Base-by-base conservation (phyloP, 2,113 vertebrate species). In the Hipposideros armiger region DNA sequence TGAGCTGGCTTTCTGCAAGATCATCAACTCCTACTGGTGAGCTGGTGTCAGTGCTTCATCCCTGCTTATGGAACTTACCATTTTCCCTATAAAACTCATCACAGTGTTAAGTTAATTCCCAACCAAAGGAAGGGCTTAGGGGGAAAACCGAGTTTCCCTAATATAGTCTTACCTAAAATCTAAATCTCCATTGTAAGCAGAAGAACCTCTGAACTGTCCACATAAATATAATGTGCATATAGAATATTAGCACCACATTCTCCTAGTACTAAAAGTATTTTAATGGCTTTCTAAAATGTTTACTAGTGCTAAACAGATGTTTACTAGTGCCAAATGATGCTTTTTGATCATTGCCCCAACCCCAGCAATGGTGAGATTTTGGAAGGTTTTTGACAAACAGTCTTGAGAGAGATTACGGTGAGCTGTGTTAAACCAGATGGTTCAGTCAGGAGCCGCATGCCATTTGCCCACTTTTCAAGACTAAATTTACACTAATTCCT, bases 1-100 rank as follows among this genome's bases (percentile, higher is more conserved):
- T 85, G 99, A 99, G 97, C 98, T 99, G 93, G 99, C 99, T 24
- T 99, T 99, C 98, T 99, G 99, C 99, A 99, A 99, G 98, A 99
- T 99, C 98, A 99, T 99, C 98, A 99, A 99, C 98, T 99, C 99
- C 1, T 99, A 99, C 99, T 99, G 99, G 99, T 99, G 96, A 98
- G 98, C 95, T 76, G 86, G 36, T 14, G 1, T 67, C 72, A 16
- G 54, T 7, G 30, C 45, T 14, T 78, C 36, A 24, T 17, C 24
- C 11, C 67, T 89, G 50, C 42, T 11, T 52, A 24, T 9, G 20
- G 60, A 60, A 81, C 74, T 83, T 58, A 8, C 11, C 5, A 7
- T 42, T 47, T 69, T 52, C 45, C 58, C 28, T 73, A 32, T 28
- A 52, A 62, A 52, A 62, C 16, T 81, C 66, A 74, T 30, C 64